Base-by-base conservation (phyloP, 2,113 vertebrate genomes). In the Neotoma lepida region DNA sequence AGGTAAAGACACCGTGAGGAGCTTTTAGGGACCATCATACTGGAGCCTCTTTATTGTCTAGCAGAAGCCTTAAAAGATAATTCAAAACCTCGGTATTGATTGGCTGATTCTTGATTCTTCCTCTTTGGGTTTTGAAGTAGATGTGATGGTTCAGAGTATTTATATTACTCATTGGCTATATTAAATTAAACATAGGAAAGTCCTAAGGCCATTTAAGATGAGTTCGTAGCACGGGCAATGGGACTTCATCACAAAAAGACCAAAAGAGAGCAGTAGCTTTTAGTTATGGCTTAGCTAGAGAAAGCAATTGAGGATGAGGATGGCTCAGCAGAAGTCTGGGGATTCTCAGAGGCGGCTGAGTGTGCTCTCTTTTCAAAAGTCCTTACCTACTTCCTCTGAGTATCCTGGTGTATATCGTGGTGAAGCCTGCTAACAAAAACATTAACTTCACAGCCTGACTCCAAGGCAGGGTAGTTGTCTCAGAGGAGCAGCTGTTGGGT, bases 31-130 rank as follows among this genome's bases (percentile, higher is more conserved):
- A 93, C 28, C 89, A 94, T 91, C 96, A 95, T 78, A 2, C 7
- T 96, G 96, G 96, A 97, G 97, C 97, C 97, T 98, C 96, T 98
- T 98, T 98, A 98, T 97, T 97, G 97, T 97, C 97, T 96, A 98
- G 98, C 97, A 97, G 97, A 97, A 98, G 96, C 97, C 97, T 97
- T 98, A 98, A 98, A 98, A 96, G 97, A 97, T 98, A 97, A 98
- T 97, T 97, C 95, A 97, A 98, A 98, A 98, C 97, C 98, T 98
- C 95, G 41, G 87, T 95, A 97, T 98, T 98, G 98, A 98, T 98
- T 98, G 96, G 93, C 98, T 98, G 97, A 92, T 91, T 98, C 93
- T 97, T 97, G 97, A 97, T 7, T 95, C 98, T 98, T 98, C 98
- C 97, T 97, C 97, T 97, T 98, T 97, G 96, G 97, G 97, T 98